These are phyloP conservation scores for Hydropsyche tenuis DNA, from an alignment of 1,140 invertebrate genomes.

Conservation along the genomic window DNA sequence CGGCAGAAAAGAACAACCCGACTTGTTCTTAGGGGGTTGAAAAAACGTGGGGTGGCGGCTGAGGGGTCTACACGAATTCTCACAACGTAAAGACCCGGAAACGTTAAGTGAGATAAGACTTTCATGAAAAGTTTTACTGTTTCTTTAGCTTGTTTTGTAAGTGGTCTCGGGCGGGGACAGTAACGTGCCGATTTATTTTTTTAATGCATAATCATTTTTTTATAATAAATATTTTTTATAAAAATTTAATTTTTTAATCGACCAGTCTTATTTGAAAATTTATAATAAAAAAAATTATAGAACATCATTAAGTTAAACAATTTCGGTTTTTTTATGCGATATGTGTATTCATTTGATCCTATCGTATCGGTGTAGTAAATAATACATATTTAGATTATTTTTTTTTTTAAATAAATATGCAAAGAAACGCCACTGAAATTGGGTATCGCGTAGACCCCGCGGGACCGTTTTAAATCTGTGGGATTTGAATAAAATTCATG, in stretches of 20 bases:
- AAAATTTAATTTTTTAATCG: too few relatives aligned
- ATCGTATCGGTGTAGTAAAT: too few relatives aligned
- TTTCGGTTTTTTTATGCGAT: neutral
- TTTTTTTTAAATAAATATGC: neutral
- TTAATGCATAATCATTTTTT: too few relatives aligned
- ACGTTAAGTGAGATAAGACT: conserved; percentile 51
- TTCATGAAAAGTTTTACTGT: conserved; percentile 48
- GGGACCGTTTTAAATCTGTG: conserved; percentile 44
- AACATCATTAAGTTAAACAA: too few relatives aligned
- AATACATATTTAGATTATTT: too few relatives aligned
- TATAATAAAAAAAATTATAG: too few relatives aligned
- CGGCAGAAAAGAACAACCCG: conserved; percentile 18
- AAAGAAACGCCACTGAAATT: neutral
- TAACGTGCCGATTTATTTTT: conserved; percentile 12
- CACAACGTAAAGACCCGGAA: conserved; percentile 51
- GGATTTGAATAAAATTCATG: conserved; percentile 50
- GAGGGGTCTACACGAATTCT: conserved; percentile 48
- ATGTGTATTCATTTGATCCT: too few relatives aligned
- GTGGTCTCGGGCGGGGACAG: conserved; percentile 35
- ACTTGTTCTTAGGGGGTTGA: too few relatives aligned
- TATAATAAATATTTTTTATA: too few relatives aligned
- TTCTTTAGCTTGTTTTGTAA: conserved; percentile 48
- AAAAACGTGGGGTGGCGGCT: conserved; percentile 10
- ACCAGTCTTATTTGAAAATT: too few relatives aligned
- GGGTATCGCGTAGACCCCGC: conserved; percentile 20